A percentile compares a stretch with the other conserved stretches of the same genome.
Conservation (phyloP, 2,888 invertebrate species). For the Xanthia togata region DNA sequence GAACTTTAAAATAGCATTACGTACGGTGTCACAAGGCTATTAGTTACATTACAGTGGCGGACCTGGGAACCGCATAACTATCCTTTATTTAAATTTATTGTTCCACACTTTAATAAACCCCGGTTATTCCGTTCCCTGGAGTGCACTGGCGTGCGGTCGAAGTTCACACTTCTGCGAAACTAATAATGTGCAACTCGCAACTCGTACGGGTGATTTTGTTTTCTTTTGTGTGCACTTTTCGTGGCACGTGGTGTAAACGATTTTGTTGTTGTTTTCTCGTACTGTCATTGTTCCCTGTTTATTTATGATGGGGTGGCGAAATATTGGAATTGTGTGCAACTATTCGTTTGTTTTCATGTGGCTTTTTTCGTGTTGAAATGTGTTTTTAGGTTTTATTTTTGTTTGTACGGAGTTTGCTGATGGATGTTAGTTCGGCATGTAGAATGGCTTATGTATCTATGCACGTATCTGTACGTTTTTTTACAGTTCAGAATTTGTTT, state of each 20-base stretch:
- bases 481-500: neutral
- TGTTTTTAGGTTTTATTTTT: constrained; percentile 27
- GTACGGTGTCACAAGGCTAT: constrained; percentile 69
- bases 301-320: constrained; percentile 63
- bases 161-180: constrained; percentile 71
- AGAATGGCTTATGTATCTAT: neutral
- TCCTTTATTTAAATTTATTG: constrained; percentile 89
- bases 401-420: constrained; percentile 33
- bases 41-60: constrained; percentile 80
- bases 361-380: constrained; percentile 33
- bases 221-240: constrained; percentile 69
- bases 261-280: constrained; percentile 64
- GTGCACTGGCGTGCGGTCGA: constrained; percentile 73
- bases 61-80: constrained; percentile 87
- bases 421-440: constrained; percentile 30
- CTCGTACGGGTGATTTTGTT: constrained; percentile 62
- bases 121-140: constrained; percentile 75
- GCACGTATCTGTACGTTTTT: neutral
- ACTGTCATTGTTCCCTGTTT: constrained; percentile 63
- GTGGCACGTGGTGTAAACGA: constrained; percentile 73
- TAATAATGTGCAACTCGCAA: constrained; percentile 78
- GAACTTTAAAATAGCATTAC: constrained; percentile 60
- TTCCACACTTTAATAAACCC: constrained; percentile 84
- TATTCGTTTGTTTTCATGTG: constrained; percentile 35
- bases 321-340: constrained; percentile 62